These are phyloP conservation scores for Phodopus roborovskii DNA, from an alignment of 2,113 vertebrate genomes.

Conservation along the genomic window DNA sequence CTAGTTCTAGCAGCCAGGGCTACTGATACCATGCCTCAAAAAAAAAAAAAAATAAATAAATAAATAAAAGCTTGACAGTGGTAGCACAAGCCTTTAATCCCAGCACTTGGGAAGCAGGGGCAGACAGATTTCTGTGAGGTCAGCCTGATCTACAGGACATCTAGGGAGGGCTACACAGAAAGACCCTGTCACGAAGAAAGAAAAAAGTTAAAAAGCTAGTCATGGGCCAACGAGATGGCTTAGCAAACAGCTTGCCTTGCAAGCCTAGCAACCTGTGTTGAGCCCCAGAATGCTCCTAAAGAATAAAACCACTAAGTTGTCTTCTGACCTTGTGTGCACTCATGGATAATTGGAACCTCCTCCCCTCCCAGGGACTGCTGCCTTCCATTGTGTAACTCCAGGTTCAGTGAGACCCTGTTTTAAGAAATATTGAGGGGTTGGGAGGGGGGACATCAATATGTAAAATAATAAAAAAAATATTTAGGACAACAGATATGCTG, in stretches of 20 bases:
- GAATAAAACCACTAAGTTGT: neutral
- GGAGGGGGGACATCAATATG: no score
- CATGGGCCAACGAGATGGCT: neutral
- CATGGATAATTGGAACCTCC: neutral
- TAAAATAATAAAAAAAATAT: no score
- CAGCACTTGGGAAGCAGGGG: neutral
- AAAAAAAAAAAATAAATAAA: neutral
- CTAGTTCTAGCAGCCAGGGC: neutral
- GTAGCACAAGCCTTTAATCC: neutral
- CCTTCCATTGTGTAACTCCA: neutral
- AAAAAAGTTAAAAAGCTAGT: neutral
- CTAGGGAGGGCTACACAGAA: neutral
- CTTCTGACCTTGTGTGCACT: neutral
- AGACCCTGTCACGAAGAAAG: neutral
- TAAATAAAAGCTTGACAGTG: neutral
- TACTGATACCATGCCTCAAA: neutral
- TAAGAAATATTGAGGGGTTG: no score
- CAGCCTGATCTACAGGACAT: no score
- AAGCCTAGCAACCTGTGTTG: neutral
- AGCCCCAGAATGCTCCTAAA: neutral
- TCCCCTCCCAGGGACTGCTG: neutral
- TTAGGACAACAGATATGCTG: neutral
- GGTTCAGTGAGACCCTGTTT: neutral
- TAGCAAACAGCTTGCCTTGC: neutral
- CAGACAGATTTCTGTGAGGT: no score